Evolutionary conservation across 2,888 invertebrate species (phyloP).

Genomic region (Papilio protenor): DNA sequence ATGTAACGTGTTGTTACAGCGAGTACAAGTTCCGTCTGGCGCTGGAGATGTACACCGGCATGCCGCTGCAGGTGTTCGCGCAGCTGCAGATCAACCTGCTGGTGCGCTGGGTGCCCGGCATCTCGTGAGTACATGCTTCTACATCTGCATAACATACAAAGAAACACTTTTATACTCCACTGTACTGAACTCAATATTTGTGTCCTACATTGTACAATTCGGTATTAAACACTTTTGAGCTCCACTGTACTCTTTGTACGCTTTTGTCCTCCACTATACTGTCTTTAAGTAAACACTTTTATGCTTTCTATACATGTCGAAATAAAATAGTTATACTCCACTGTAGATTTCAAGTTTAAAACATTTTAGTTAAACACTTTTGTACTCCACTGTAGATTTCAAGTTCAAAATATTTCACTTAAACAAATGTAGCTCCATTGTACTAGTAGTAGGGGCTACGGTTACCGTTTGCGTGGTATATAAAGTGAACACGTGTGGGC

Average conservation of each 20-base stretch:
- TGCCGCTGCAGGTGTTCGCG: conserved; percentile 90
- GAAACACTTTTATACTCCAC: not conserved
- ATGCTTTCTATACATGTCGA: not conserved
- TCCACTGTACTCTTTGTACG: not conserved
- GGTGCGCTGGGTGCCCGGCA: conserved; percentile 61
- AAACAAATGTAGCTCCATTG: too few species aligned
- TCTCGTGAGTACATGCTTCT: conserved; percentile 62
- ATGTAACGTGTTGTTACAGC: conserved; percentile 68
- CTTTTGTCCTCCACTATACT: not conserved
- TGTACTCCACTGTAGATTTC: not conserved
- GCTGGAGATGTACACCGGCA: conserved; percentile 90
- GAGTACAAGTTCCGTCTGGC: conserved; percentile 86
- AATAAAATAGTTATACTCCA: not conserved
- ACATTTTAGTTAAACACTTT: not conserved
- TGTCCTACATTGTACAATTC: not conserved
- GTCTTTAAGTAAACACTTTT: not conserved
- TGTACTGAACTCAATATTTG: not conserved
- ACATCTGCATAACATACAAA: not conserved
- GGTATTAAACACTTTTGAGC: not conserved
- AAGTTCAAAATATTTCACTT: too few species aligned
- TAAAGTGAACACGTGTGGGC: conserved; percentile 13
- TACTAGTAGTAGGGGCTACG: too few species aligned
- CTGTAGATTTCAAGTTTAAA: not conserved
- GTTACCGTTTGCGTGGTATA: too few species aligned
- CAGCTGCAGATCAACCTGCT: conserved; percentile 90